A percentile compares a stretch with the other conserved stretches of the same genome.
phyloP scores from a whole-genome alignment of 2,888 invertebrate species.

The Podotricha telesiphe region DNA sequence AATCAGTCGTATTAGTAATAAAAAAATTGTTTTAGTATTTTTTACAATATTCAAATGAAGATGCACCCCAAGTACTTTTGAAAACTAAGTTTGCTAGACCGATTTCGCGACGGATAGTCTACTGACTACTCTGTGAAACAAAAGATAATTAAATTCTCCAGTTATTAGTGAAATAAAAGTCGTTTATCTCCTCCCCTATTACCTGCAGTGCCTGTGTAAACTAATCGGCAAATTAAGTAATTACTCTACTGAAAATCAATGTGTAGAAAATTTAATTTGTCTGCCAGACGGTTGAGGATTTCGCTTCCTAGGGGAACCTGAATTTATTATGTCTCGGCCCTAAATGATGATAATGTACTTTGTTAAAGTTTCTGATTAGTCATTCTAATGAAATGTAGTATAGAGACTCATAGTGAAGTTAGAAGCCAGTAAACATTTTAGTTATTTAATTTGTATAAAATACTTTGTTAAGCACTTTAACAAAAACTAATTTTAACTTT shows the following conservation, averaged over 20 bases:
- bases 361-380: slow-evolving; percentile 31
- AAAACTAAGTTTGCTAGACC: slow-evolving; percentile 18
- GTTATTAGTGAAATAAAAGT: slow-evolving; percentile 40
- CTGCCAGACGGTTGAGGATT: slow-evolving; percentile 59
- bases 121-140: slow-evolving; percentile 23
- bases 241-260: slow-evolving; percentile 74
- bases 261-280: slow-evolving; percentile 75
- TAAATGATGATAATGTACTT: slow-evolving; percentile 30
- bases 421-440: not conserved
- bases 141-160: slow-evolving; percentile 40
- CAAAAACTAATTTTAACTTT: not conserved
- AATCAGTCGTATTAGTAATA: too few species aligned
- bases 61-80: not conserved
- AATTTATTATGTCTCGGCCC: slow-evolving; percentile 34
- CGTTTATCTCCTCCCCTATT: slow-evolving; percentile 65
- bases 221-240: slow-evolving; percentile 76
- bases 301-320: slow-evolving; percentile 48
- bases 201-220: slow-evolving; percentile 64
- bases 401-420: not conserved
- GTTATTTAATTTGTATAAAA: slow-evolving; percentile 1
- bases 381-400: slow-evolving; percentile 21
- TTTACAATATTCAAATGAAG: not conserved
- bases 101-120: not conserved
- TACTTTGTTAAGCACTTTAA: not conserved
- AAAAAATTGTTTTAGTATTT: not conserved